These are phyloP conservation scores for Acrocephalus scirpaceus DNA, from an alignment of 2,797 vertebrate species.

Conservation along the genomic window DNA sequence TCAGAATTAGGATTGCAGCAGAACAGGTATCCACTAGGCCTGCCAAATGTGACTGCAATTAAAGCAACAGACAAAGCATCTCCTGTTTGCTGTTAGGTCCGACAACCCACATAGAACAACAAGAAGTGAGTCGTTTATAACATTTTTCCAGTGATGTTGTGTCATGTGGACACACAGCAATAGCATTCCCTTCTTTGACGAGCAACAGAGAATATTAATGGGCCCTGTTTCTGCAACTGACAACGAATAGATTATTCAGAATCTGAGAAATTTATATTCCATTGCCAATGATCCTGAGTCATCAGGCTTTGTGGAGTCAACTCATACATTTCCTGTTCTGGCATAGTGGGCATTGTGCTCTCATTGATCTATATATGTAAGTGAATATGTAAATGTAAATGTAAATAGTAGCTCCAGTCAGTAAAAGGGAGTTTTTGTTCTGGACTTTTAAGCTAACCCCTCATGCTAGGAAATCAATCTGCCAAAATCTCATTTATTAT, in stretches of 20 bases:
- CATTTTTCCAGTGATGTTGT: not conserved
- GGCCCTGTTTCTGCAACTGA: not conserved
- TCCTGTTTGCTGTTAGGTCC: not conserved
- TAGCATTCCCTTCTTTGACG: slow-evolving; percentile 34
- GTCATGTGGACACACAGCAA: not conserved
- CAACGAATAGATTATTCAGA: slow-evolving; percentile 16
- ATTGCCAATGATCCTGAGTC: not conserved
- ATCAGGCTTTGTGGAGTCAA: not conserved
- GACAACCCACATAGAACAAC: not conserved
- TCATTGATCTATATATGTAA: not conserved
- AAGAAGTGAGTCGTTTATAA: not conserved
- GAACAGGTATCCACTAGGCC: not conserved
- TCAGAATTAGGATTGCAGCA: not conserved
- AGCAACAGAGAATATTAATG: slow-evolving; percentile 50
- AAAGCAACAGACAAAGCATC: not conserved
- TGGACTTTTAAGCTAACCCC: not conserved
- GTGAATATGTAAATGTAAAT: not conserved
- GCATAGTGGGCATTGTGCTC: not conserved
- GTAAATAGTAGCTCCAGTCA: not conserved
- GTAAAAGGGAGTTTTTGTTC: not conserved
- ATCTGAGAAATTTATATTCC: slow-evolving; percentile 7
- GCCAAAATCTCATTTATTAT: not conserved
- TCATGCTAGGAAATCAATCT: not conserved
- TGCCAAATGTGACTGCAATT: not conserved
- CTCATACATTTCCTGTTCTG: not conserved